Percentiles rank a stretch among this genome's conserved stretches.
Conservation (phyloP, 2,113 vertebrate species). For the Panthera leo region DNA sequence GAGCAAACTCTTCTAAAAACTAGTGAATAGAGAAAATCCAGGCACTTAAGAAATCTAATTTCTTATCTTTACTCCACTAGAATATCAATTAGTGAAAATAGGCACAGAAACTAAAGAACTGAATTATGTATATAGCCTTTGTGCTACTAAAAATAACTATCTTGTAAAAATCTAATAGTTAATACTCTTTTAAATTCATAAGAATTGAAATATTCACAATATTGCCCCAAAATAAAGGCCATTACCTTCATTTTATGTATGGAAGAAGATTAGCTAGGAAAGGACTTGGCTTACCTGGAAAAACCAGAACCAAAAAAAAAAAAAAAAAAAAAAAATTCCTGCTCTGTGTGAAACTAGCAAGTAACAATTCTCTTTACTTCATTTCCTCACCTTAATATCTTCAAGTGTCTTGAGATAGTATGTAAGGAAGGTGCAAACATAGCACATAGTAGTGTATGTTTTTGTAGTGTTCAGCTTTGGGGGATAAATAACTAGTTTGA, state of each 20-base stretch:
- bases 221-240: neutral
- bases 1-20: conserved; percentile 44
- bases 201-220: conserved; percentile 23
- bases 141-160: conserved; percentile 63
- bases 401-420: neutral
- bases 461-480: neutral
- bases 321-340: neutral
- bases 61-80: conserved; percentile 43
- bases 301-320: neutral
- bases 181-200: conserved; percentile 32
- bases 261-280: neutral
- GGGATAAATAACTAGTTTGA: neutral
- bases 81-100: conserved; percentile 64
- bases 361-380: neutral
- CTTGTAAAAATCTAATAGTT: conserved; percentile 3
- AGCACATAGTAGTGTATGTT: neutral
- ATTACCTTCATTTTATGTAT: neutral
- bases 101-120: conserved; percentile 31
- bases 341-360: neutral
- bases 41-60: conserved; percentile 56
- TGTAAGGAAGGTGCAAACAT: neutral
- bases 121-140: conserved; percentile 41
- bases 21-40: conserved; percentile 54
- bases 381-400: neutral
- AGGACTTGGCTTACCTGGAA: neutral